A percentile compares a stretch with the other conserved stretches of the same genome.
phyloP scores from a whole-genome alignment of 2,113 vertebrate species.

The Phrynosoma blainvillii region DNA sequence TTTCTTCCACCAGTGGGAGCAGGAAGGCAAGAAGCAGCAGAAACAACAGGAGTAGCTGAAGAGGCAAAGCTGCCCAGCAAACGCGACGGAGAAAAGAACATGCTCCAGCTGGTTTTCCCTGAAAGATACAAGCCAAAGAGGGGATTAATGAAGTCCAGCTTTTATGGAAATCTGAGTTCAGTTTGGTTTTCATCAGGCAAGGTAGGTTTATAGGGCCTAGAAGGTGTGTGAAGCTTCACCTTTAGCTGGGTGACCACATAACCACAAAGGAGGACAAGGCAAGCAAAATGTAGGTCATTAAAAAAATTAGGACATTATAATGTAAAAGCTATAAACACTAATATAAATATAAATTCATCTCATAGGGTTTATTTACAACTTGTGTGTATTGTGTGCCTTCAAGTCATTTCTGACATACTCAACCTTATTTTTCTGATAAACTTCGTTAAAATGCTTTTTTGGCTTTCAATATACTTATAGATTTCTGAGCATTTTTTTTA shows the following conservation, averaged over 20 bases:
- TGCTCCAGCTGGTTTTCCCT: slow-evolving; percentile 62
- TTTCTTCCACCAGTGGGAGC: slow-evolving; percentile 82
- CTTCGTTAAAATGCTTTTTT: no score
- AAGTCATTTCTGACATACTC: no score
- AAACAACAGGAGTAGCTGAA: slow-evolving; percentile 85
- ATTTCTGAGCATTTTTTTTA: background rate
- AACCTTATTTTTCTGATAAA: no score
- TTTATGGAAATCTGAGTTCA: background rate
- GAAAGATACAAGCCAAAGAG: slow-evolving; percentile 55
- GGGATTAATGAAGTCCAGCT: background rate
- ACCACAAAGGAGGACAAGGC: no score
- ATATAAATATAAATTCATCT: no score
- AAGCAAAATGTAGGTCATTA: no score
- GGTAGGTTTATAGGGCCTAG: background rate
- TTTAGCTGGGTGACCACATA: no score
- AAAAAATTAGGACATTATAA: no score
- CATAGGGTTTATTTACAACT: no score
- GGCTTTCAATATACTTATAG: background rate
- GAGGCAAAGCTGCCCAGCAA: slow-evolving; percentile 83
- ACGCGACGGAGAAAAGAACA: slow-evolving; percentile 75
- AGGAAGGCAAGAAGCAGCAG: slow-evolving; percentile 89
- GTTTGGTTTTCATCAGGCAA: background rate
- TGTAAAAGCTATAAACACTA: no score
- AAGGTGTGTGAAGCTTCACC: no score
- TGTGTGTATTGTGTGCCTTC: no score